Base-by-base conservation (phyloP, 2,888 invertebrate genomes). In the Autographa pulchrina region DNA sequence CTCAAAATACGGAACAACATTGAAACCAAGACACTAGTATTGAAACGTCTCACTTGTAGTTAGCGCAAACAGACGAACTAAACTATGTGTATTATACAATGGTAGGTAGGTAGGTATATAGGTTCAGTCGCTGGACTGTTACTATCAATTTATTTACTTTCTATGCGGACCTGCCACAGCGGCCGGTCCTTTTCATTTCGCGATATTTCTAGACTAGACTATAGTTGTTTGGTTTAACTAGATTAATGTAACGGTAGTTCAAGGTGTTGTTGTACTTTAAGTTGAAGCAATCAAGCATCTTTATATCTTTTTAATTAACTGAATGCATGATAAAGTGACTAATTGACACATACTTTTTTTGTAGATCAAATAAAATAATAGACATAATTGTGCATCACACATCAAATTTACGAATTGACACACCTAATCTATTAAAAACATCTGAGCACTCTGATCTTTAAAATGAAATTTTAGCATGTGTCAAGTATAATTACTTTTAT, bases 131-230 rank as follows among this genome's bases (percentile, higher is more conserved):
- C 73, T 68, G 25, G 35, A 70, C 81, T 63, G 77, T 73, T 76
- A 73, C 72, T 61, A 60, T 60, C 88, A 87, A 89, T 88, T 88
- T 89, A 89, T 88, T 86, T 88, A 89, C 89, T 89, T 89, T 89
- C 89, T 88, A 89, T 72, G 72, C 81, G 82, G 85, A 80, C 82
- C 81, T 78, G 74, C 69, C 76, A 78, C 74, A 66, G 61, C 68
- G 48, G 52, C 74, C 52, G 72, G 69, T 59, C 74, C 76, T 76
- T 74, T 65, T 56, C 54, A 48, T 48, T 48, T 48, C 48, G n/a
- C 48, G 16, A 48, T 48, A 48, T 48, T 48, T 25, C 18, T 20
- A 54, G 54, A 25, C 54, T 56, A 54, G 54, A 18, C 8, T 56
- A 56, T 56, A 56, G 25, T 20, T 14, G 54, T 25, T 20, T 56